These are phyloP conservation scores for Malachius bipustulatus DNA, from an alignment of 2,888 invertebrate genomes.

Conservation along the genomic window DNA sequence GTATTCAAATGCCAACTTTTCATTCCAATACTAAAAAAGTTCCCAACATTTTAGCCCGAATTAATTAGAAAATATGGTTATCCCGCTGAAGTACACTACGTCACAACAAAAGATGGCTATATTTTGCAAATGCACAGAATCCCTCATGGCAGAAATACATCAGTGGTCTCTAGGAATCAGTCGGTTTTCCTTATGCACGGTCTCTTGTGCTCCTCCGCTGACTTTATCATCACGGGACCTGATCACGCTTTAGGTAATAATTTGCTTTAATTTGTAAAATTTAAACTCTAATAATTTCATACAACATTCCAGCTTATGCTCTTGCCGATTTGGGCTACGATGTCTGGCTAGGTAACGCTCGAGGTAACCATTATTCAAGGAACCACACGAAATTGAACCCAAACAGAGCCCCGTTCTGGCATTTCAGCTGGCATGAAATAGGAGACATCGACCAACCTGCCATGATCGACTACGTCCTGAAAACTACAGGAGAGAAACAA, in stretches of 20 bases:
- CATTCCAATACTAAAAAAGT: too few species aligned
- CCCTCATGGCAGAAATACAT: slow-evolving; percentile 33
- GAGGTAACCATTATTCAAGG: slow-evolving; percentile 13
- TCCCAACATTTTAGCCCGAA: too few species aligned
- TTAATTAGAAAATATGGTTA: slow-evolving; percentile 36
- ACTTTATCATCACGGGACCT: slow-evolving; percentile 44
- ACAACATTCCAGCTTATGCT: slow-evolving; percentile 22
- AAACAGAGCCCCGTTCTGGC: slow-evolving; percentile 34
- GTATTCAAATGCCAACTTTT: too few species aligned
- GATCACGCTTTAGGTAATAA: slow-evolving; percentile 38
- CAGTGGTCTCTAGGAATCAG: slow-evolving; percentile 21
- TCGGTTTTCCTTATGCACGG: slow-evolving; percentile 44
- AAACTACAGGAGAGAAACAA: slow-evolving; percentile 41
- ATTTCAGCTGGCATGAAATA: slow-evolving; percentile 64
- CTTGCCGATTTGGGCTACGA: slow-evolving; percentile 29
- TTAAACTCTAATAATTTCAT: too few species aligned
- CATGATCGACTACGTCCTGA: slow-evolving; percentile 57
- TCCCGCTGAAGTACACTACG: slow-evolving; percentile 34
- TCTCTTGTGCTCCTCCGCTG: slow-evolving; percentile 40
- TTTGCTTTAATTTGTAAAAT: too few species aligned
- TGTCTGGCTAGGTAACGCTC: slow-evolving; percentile 18
- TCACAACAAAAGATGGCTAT: slow-evolving; percentile 45
- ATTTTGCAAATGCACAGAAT: slow-evolving; percentile 45
- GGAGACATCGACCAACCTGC: slow-evolving; percentile 62
- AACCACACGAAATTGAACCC: slow-evolving; percentile 18